Percentiles rank a stretch among this genome's conserved stretches.
Evolutionary conservation across 2,888 invertebrate genomes (phyloP).

Genomic region (Buathra laborator): DNA sequence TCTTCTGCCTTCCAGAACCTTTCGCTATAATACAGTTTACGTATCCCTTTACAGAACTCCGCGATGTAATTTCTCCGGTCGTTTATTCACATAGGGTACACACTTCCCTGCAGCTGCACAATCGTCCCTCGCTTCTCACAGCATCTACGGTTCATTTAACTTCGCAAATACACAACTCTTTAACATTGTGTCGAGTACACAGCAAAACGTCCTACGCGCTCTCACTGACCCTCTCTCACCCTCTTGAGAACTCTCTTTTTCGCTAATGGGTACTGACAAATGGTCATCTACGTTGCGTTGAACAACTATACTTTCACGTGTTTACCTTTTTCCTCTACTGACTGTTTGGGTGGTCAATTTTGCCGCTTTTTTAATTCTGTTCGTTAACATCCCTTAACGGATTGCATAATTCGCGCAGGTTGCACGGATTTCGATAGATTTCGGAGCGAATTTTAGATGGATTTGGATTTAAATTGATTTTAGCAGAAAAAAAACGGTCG

Average conservation of each 20-base stretch:
- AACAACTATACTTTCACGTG: conserved; percentile 33
- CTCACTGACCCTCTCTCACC: conserved; percentile 5
- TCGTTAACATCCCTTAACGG: conserved; percentile 6
- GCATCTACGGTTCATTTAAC: conserved; percentile 80
- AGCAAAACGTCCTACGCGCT: conserved; percentile 74
- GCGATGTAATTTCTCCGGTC: conserved; percentile 29
- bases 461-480: too few species aligned
- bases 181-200: conserved; percentile 75
- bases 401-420: not conserved
- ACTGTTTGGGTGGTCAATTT: conserved; percentile 39
- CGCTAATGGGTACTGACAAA: conserved; percentile 76
- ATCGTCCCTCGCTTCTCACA: conserved; percentile 73
- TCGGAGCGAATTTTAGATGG: too few species aligned
- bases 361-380: conserved; percentile 13
- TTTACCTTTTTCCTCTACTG: conserved; percentile 29
- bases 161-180: conserved; percentile 82
- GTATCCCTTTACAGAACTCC: conserved; percentile 39
- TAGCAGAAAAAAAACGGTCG: too few species aligned
- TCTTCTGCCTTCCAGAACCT: conserved; percentile 47
- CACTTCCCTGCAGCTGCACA: conserved; percentile 77
- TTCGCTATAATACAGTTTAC: not conserved
- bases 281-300: conserved; percentile 61
- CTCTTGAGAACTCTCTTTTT: conserved; percentile 55
- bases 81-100: conserved; percentile 34
- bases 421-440: too few species aligned